Evolutionary conservation across 2,797 vertebrate species (phyloP).

Genomic region (Cryptoprocta ferox): DNA sequence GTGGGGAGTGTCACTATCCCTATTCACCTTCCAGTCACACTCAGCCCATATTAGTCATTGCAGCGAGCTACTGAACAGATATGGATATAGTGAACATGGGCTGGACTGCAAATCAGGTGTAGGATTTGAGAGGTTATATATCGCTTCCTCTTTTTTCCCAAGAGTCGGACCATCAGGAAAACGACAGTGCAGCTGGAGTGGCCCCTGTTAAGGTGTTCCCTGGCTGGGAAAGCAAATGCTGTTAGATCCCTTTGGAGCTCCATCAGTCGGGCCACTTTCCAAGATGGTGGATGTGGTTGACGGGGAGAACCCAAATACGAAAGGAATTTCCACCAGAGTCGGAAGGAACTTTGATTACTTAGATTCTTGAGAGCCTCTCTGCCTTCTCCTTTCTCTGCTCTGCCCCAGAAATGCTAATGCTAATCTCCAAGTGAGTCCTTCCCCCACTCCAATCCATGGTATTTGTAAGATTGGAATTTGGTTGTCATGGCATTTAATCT

Average conservation of each 20-base stretch:
- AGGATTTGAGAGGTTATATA: not conserved
- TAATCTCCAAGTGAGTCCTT: not conserved
- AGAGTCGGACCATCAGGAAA: not conserved
- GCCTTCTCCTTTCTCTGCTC: not conserved
- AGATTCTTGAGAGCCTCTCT: not conserved
- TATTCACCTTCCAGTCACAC: not conserved
- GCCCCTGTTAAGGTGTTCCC: rapidly evolving
- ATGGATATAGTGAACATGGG: rapidly evolving
- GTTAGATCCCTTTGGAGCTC: not conserved
- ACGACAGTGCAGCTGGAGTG: rapidly evolving
- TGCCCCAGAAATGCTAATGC: not conserved
- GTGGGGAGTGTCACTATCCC: rapidly evolving
- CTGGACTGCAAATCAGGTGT: not conserved
- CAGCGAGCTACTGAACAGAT: not conserved
- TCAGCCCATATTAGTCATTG: too few species aligned
- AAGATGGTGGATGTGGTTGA: not conserved
- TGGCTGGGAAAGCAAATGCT: not conserved
- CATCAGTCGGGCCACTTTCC: not conserved
- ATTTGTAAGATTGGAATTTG: slow-evolving; percentile 45
- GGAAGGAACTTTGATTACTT: not conserved
- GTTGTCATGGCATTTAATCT: slow-evolving; percentile 67
- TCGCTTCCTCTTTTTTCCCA: not conserved
- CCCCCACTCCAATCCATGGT: not conserved
- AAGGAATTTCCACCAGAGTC: not conserved
- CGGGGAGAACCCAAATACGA: not conserved